Percentiles rank a stretch among this genome's conserved stretches.
phyloP scores from a whole-genome alignment of 2,797 vertebrate genomes.

The Threskiornis aethiopicus region DNA sequence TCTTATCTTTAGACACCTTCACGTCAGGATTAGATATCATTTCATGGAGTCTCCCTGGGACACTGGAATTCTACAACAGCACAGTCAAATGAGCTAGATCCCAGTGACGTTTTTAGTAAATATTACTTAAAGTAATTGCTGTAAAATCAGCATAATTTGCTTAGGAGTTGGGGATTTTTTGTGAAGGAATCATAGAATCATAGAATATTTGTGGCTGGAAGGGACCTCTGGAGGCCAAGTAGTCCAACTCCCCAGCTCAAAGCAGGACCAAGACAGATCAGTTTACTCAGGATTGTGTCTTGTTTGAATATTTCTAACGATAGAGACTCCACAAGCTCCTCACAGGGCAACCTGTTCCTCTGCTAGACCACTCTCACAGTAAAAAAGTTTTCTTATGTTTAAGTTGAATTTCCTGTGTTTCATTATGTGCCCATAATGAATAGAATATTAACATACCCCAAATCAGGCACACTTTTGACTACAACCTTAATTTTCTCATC shows the following conservation, averaged over 20 bases:
- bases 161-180: neutral
- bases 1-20: neutral
- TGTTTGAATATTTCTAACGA: neutral
- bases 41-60: neutral
- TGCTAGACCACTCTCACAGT: neutral
- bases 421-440: neutral
- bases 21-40: neutral
- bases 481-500: neutral
- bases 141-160: neutral
- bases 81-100: neutral
- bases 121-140: neutral
- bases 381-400: neutral
- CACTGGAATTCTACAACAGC: neutral
- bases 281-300: neutral
- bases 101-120: neutral
- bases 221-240: neutral
- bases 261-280: neutral
- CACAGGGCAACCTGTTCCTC: neutral
- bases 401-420: neutral
- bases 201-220: neutral
- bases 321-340: neutral
- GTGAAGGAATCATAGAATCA: neutral
- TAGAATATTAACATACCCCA: neutral
- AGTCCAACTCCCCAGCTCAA: neutral
- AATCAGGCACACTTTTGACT: neutral